phyloP scores from a whole-genome alignment of 2,888 invertebrate genomes.

The Nomada lathburiana region DNA sequence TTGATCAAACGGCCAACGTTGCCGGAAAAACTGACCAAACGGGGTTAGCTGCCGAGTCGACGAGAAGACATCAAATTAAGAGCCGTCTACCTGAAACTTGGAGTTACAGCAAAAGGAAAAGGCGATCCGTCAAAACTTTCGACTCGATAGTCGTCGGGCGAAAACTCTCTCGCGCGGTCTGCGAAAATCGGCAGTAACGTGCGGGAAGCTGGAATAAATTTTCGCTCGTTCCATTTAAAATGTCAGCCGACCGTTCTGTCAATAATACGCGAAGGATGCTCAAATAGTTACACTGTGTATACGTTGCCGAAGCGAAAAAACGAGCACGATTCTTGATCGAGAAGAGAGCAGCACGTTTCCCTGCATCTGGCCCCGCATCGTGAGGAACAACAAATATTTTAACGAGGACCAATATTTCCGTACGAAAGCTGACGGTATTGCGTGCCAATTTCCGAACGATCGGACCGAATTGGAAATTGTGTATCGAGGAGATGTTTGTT shows the following conservation, averaged over 20 bases:
- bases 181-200: constrained; percentile 4
- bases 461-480: not conserved
- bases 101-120: constrained; percentile 14
- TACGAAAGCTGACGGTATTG: no score
- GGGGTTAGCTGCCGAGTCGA: constrained; percentile 47
- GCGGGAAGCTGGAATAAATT: not conserved
- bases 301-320: not conserved
- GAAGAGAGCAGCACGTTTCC: not conserved
- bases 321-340: not conserved
- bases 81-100: constrained; percentile 58
- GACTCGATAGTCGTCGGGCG: constrained; percentile 47
- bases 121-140: constrained; percentile 60
- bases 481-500: not conserved
- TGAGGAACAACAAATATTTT: constrained; percentile 12
- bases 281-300: not conserved
- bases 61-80: constrained; percentile 58
- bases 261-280: constrained; percentile 8
- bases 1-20: constrained; percentile 41
- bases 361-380: not conserved
- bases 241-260: not conserved
- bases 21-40: constrained; percentile 37
- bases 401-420: constrained; percentile 6
- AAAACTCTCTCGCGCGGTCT: constrained; percentile 3
- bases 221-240: constrained; percentile 10
- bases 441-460: not conserved